Percentiles rank a stretch among this genome's conserved stretches.
Conservation (phyloP, 92 coral and sea anemone species). For the Umimayanthus chanpuru region DNA sequence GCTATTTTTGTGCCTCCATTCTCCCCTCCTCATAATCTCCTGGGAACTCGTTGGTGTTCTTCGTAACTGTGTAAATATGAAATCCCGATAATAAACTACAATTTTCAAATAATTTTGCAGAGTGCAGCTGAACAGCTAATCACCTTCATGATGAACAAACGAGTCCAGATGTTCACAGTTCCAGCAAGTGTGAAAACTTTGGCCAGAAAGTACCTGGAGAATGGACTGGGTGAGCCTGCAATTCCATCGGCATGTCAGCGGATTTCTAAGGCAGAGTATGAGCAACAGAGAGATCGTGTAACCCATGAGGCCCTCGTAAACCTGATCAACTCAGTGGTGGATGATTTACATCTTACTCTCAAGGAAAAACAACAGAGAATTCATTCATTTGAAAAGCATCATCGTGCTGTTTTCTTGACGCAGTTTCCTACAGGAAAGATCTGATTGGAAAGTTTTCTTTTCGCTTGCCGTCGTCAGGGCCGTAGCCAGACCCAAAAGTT, state of each 20-base stretch:
- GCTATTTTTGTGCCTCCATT: too few relatives aligned
- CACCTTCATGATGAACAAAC: conserved; percentile 68
- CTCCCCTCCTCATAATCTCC: too few relatives aligned
- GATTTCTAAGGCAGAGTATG: conserved; percentile 67
- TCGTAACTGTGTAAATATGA: not conserved
- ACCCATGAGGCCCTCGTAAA: conserved; percentile 64
- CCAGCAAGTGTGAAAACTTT: conserved; percentile 63
- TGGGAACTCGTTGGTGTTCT: too few relatives aligned
- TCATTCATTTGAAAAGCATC: conserved; percentile 74
- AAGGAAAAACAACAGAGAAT: conserved; percentile 77
- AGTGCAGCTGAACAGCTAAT: conserved; percentile 58
- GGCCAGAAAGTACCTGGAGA: conserved; percentile 52
- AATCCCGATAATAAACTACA: not conserved
- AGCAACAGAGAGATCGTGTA: conserved; percentile 50
- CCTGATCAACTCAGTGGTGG: conserved; percentile 68
- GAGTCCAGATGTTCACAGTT: conserved; percentile 58
- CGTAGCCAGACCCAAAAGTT: too few relatives aligned
- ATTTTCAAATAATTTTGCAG: conserved; percentile 32
- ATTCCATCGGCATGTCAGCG: conserved; percentile 62
- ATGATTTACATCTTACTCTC: conserved; percentile 74
- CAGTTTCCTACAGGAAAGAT: conserved; percentile 86
- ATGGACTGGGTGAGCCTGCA: conserved; percentile 66
- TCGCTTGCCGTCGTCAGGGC: too few relatives aligned
- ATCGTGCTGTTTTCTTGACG: conserved; percentile 66
- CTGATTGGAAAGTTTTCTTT: conserved; percentile 11